Conservation (phyloP, 2,888 invertebrate species). For the Xestia ashworthii region DNA sequence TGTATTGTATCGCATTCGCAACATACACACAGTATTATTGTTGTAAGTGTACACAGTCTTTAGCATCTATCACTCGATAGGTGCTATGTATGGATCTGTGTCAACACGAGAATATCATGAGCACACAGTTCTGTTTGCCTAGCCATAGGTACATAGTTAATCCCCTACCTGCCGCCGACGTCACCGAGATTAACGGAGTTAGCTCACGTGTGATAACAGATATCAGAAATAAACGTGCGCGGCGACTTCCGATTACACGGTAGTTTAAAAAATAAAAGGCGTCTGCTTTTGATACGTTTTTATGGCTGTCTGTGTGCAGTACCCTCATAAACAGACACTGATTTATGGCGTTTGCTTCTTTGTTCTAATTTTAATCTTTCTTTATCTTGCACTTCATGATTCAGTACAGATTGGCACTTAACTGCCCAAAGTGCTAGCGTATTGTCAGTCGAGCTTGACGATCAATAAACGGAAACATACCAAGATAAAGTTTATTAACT, state of each 20-base stretch:
- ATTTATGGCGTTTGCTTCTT: constrained; percentile 52
- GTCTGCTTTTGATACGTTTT: constrained; percentile 44
- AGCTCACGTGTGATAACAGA: constrained; percentile 65
- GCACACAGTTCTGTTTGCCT: constrained; percentile 62
- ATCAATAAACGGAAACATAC: constrained; percentile 38
- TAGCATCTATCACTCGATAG: constrained; percentile 43
- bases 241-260: constrained; percentile 50
- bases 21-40: constrained; percentile 34
- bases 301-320: constrained; percentile 38
- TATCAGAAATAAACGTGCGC: constrained; percentile 41
- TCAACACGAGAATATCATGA: constrained; percentile 60
- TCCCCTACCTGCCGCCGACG: constrained; percentile 63
- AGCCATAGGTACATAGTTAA: constrained; percentile 66
- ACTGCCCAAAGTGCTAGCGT: not conserved
- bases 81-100: constrained; percentile 50
- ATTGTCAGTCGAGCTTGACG: constrained; percentile 23
- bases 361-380: constrained; percentile 50
- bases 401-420: constrained; percentile 14
- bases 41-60: constrained; percentile 34
- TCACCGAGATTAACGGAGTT: constrained; percentile 64
- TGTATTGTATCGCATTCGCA: constrained; percentile 15
- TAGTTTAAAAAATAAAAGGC: constrained; percentile 43
- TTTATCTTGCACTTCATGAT: constrained; percentile 26
- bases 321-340: constrained; percentile 41
- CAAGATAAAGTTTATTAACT: constrained; percentile 32